A percentile compares a stretch with the other conserved stretches of the same genome.
Evolutionary conservation across 2,888 invertebrate species (phyloP).

Genomic region (Drosophila imparisetae): DNA sequence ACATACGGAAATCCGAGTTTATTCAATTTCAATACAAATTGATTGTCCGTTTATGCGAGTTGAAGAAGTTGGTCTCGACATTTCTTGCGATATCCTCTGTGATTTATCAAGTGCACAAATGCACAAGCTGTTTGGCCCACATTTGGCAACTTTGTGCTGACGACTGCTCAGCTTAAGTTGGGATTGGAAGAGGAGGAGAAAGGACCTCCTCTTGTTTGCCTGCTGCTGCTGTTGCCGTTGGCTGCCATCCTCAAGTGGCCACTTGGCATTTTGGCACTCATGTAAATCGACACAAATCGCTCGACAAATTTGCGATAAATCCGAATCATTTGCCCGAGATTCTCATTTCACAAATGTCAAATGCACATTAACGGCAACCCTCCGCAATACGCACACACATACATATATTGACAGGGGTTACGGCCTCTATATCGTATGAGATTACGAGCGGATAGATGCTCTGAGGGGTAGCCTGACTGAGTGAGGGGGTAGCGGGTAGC

Average conservation of each 20-base stretch:
- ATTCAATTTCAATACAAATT: slow-evolving; percentile 10
- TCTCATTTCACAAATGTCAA: slow-evolving; percentile 78
- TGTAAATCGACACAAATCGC: slow-evolving; percentile 78
- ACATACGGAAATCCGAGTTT: slow-evolving; percentile 6
- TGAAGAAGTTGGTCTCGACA: slow-evolving; percentile 5
- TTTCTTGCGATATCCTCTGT: slow-evolving; percentile 3
- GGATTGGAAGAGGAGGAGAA: neutral
- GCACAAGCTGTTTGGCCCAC: slow-evolving; percentile 18
- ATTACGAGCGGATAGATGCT: slow-evolving; percentile 23
- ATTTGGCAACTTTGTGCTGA: slow-evolving; percentile 17
- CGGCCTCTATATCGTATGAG: slow-evolving; percentile 29
- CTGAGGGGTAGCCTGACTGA: neutral
- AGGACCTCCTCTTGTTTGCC: slow-evolving; percentile 28
- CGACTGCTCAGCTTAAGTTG: slow-evolving; percentile 43
- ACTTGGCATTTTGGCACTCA: slow-evolving; percentile 79
- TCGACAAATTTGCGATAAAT: slow-evolving; percentile 78
- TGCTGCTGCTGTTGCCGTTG: slow-evolving; percentile 14
- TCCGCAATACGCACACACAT: slow-evolving; percentile 22
- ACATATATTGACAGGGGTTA: slow-evolving; percentile 59
- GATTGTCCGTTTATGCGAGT: neutral
- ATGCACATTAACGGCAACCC: slow-evolving; percentile 74
- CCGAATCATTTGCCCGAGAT: slow-evolving; percentile 78
- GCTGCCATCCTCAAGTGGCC: slow-evolving; percentile 69
- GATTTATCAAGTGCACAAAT: slow-evolving; percentile 17
- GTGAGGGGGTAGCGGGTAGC: slow-evolving; percentile 12